Conservation (phyloP, 2,113 vertebrate genomes). For the Lanius collurio region DNA sequence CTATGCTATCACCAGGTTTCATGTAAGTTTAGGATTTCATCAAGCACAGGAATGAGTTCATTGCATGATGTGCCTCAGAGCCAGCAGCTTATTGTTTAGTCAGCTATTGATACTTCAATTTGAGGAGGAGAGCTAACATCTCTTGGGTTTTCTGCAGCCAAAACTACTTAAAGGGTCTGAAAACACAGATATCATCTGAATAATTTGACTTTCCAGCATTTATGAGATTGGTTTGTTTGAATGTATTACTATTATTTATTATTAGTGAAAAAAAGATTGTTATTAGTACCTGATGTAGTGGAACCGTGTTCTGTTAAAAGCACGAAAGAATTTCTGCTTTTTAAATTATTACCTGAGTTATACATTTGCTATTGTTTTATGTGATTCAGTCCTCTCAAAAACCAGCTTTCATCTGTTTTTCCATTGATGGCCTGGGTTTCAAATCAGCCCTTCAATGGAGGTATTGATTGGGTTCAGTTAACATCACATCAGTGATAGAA, state of each 20-base stretch:
- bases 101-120: neutral
- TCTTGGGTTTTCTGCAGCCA: neutral
- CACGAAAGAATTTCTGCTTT: neutral
- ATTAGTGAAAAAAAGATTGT: neutral
- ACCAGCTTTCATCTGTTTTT: neutral
- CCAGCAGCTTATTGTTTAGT: neutral
- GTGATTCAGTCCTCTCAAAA: neutral
- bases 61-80: neutral
- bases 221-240: neutral
- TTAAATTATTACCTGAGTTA: neutral
- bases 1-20: neutral
- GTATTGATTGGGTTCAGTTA: neutral
- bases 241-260: neutral
- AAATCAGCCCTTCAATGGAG: neutral
- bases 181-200: neutral
- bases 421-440: neutral
- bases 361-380: rapidly evolving
- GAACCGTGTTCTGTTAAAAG: neutral
- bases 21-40: neutral
- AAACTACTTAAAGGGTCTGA: neutral
- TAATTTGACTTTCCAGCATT: neutral
- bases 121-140: neutral
- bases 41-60: neutral
- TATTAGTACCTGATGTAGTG: neutral
- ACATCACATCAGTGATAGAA: neutral